Evolutionary conservation across 1,140 invertebrate genomes (phyloP).

Genomic region (Heliconius nattereri): DNA sequence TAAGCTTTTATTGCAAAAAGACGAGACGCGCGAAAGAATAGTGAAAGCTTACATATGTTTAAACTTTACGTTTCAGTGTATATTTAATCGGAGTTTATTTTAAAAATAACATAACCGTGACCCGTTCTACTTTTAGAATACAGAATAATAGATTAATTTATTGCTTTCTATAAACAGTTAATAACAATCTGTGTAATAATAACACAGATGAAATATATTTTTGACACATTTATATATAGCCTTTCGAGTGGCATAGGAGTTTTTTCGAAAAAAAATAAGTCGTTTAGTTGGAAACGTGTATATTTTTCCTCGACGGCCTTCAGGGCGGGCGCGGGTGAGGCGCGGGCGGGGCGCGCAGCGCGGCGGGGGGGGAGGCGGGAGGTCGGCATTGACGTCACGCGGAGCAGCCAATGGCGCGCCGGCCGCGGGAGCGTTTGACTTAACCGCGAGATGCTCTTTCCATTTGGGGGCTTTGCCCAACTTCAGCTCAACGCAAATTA

Average conservation of each 20-base stretch:
- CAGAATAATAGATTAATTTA: conserved; percentile 23
- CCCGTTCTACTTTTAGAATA: conserved; percentile 22
- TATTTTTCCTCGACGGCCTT: conserved; percentile 73
- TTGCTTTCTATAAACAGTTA: neutral
- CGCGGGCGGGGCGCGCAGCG: conserved; percentile 46
- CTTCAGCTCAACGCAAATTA: conserved; percentile 13
- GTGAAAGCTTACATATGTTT: neutral
- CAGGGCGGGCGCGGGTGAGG: conserved; percentile 51
- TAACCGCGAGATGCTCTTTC: conserved; percentile 59
- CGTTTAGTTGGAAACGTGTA: conserved; percentile 66
- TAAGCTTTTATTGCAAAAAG: too few relatives aligned
- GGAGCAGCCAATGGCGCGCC: conserved; percentile 62
- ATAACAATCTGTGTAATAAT: neutral
- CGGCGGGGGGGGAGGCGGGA: conserved; percentile 46
- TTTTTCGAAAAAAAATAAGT: conserved; percentile 31
- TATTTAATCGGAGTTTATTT: conserved; percentile 24
- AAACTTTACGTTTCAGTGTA: neutral
- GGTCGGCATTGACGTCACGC: conserved; percentile 75
- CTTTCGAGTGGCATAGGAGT: neutral
- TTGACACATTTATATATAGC: neutral
- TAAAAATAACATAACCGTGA: conserved; percentile 31
- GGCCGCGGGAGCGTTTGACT: conserved; percentile 56
- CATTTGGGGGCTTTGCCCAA: conserved; percentile 44
- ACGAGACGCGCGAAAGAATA: too few relatives aligned
- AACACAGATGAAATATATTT: neutral